Evolutionary conservation across 1,140 invertebrate species (phyloP), one percentile per base, ranked within the genome.

Genomic region (Leguminivora glycinivorella): DNA sequence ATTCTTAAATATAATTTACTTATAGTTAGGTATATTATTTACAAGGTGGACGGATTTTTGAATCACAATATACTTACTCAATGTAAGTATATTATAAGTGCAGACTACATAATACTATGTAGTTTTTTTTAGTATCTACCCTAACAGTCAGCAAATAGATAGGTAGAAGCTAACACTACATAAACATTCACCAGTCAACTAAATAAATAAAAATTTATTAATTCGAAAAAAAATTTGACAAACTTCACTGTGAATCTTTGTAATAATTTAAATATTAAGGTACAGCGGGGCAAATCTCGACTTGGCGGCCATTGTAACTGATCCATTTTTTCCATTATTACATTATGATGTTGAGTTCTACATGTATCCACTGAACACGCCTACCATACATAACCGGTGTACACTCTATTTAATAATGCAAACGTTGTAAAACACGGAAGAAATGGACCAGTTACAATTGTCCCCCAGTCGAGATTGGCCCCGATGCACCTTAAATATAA

Each of bases 11-110:
- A 84, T 84, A 80, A 76, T n/a, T n/a, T n/a, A n/a, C n/a, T n/a
- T n/a, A n/a, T n/a, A n/a, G n/a, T n/a, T n/a, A n/a, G n/a, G n/a
- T n/a, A 72, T 75, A 74, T 5, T 26, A 72, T 74, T 72, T 71
- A 76, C 77, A 77, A 72, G 77, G 85, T 83, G 88, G 87, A 90
- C 87, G 87, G 83, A 80, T 75, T 68, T 63, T 24, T 72, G 69
- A 77, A 88, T 88, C 83, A 88, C 82, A 81, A 88, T 84, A 87
- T 82, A 89, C 85, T 71, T 88, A 90, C 83, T 31, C 69, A 85
- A 71, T 80, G 84, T 89, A 89, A 70, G 83, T 87, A 88, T 84
- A 85, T 78, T 70, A 78, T 68, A 75, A 69, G 58, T 58, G 70
- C 74, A 69, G 19, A 77, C 75, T 85, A 88, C 82, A 88, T 85